Evolutionary conservation across 2,797 vertebrate species (phyloP).

Genomic region (Aselliscus stoliczkanus): DNA sequence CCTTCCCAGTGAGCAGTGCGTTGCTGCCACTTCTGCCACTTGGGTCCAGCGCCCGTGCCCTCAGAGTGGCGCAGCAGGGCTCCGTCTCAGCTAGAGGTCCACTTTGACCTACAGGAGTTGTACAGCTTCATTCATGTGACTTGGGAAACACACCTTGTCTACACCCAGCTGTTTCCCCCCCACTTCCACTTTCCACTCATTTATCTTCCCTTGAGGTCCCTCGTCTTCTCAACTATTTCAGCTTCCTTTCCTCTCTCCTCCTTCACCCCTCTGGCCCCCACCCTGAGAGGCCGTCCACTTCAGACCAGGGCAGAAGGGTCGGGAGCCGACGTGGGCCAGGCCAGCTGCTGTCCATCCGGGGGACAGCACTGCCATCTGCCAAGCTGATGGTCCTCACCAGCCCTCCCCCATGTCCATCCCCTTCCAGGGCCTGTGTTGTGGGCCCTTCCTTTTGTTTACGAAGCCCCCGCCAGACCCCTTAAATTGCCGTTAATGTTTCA

Average conservation of each 20-base stretch:
- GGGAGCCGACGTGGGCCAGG: neutral
- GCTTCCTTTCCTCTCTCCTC: conserved; percentile 75
- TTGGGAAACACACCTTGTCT: neutral
- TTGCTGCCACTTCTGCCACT: neutral
- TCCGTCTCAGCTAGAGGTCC: neutral
- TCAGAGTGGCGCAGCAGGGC: neutral
- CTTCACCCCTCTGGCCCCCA: neutral
- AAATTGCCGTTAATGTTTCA: conserved; percentile 99
- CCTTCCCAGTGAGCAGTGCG: neutral
- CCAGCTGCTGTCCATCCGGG: conserved; percentile 60
- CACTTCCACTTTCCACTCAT: neutral
- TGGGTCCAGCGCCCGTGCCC: neutral
- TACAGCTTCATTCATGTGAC: neutral
- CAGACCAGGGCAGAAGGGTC: conserved; percentile 1
- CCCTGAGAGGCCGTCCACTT: neutral
- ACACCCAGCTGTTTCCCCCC: neutral
- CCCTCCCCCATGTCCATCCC: conserved; percentile 47
- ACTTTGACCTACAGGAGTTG: neutral
- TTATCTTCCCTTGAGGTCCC: neutral
- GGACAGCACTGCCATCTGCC: conserved; percentile 55
- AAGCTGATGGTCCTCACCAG: conserved; percentile 43
- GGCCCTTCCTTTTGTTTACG: conserved; percentile 87
- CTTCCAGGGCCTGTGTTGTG: conserved; percentile 81
- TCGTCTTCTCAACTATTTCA: neutral
- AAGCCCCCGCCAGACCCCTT: conserved; percentile 91